These are phyloP conservation scores for Drosophila eugracilis DNA, from an alignment of 1,140 invertebrate genomes.

Conservation along the genomic window DNA sequence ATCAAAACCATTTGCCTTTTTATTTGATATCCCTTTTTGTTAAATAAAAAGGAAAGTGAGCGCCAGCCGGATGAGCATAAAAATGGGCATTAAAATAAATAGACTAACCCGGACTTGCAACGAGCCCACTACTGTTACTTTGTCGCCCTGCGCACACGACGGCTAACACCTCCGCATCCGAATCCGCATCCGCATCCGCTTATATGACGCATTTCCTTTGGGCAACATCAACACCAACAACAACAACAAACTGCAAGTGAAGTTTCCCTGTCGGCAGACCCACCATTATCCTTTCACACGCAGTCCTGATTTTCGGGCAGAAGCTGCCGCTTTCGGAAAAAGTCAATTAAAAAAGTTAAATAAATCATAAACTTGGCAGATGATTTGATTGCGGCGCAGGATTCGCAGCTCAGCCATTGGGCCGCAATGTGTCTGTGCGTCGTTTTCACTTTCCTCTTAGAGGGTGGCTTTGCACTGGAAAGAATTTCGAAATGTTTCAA, in stretches of 20 bases:
- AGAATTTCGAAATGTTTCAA: neutral
- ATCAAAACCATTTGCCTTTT: constrained; percentile 56
- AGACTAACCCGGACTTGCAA: constrained; percentile 76
- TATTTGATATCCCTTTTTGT: constrained; percentile 36
- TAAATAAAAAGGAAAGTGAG: constrained; percentile 27
- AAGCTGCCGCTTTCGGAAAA: constrained; percentile 65
- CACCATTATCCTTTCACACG: constrained; percentile 83
- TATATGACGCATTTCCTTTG: constrained; percentile 68
- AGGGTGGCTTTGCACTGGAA: constrained; percentile 17
- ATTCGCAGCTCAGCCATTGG: constrained; percentile 47
- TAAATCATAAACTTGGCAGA: constrained; percentile 84
- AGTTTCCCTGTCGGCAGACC: constrained; percentile 68
- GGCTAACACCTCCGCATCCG: constrained; percentile 52
- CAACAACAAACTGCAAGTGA: constrained; percentile 63
- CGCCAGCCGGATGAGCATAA: constrained; percentile 71
- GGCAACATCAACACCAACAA: constrained; percentile 14
- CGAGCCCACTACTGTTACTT: constrained; percentile 34
- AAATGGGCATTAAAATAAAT: constrained; percentile 81
- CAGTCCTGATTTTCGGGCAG: constrained; percentile 49
- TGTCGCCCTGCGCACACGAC: constrained; percentile 25
- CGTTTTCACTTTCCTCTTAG: constrained; percentile 2
- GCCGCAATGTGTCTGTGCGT: constrained; percentile 59
- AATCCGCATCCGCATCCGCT: constrained; percentile 41
- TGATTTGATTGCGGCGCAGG: constrained; percentile 83
- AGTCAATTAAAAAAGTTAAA: constrained; percentile 85